Evolutionary conservation across 2,797 vertebrate genomes (phyloP).

Genomic region (Malurus splendens): DNA sequence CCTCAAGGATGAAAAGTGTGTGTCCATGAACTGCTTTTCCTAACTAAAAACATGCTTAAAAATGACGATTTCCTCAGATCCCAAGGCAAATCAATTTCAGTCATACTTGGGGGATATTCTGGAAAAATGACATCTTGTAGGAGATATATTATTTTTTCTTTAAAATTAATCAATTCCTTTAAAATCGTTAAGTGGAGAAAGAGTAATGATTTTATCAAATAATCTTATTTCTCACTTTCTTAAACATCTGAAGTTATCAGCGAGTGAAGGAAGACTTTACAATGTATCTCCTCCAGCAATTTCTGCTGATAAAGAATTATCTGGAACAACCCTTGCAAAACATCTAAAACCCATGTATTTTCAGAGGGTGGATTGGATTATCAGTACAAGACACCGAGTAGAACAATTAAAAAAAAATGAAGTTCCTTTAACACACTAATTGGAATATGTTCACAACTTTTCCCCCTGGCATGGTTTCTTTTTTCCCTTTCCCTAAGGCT

Average conservation of each 20-base stretch:
- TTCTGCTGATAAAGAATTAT: background rate
- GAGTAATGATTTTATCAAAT: background rate
- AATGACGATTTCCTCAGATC: background rate
- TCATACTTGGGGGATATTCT: background rate
- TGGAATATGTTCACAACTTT: background rate
- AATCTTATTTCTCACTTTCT: background rate
- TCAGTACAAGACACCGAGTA: background rate
- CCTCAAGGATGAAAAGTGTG: background rate
- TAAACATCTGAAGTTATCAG: background rate
- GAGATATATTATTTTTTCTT: background rate
- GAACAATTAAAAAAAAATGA: background rate
- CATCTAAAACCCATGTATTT: background rate
- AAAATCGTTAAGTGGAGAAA: background rate
- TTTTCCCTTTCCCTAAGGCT: background rate
- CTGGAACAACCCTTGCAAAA: background rate
- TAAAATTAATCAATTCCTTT: background rate
- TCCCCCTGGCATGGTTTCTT: rapidly evolving
- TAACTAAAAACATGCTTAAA: background rate
- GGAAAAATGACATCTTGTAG: background rate
- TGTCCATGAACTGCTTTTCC: background rate
- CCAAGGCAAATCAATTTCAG: background rate
- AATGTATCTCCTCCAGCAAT: background rate
- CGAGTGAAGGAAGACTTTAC: background rate
- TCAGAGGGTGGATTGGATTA: background rate
- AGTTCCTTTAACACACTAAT: background rate